Conservation (phyloP, 2,797 vertebrate genomes). For the Pseudocheirus occidentalis region DNA sequence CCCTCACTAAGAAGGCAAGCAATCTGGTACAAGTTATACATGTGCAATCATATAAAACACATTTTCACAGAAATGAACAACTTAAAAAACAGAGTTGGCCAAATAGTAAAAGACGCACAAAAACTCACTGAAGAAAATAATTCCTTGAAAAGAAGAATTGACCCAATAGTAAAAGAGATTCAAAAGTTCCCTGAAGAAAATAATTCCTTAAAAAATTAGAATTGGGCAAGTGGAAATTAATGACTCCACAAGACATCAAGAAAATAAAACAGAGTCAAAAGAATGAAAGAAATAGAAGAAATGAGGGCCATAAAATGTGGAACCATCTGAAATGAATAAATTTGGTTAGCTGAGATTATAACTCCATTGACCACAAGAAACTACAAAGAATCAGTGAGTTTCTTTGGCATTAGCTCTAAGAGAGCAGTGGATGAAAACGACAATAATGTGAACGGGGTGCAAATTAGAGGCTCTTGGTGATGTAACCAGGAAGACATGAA, state of each 20-base stretch:
- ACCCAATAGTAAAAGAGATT: neutral
- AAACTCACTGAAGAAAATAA: neutral
- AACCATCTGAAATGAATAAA: neutral
- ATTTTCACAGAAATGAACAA: neutral
- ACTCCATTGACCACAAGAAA: neutral
- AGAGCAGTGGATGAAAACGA: slow-evolving; percentile 14
- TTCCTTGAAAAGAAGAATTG: neutral
- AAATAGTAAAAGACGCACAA: neutral
- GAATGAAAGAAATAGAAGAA: neutral
- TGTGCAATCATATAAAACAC: too few species aligned
- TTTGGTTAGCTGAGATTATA: neutral
- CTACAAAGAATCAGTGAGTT: slow-evolving; percentile 16
- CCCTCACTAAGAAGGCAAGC: too few species aligned
- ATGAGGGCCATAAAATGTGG: neutral
- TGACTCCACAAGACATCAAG: neutral
- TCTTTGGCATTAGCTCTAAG: neutral
- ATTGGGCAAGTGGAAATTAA: neutral
- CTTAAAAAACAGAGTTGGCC: neutral
- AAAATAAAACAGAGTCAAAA: neutral
- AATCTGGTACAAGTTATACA: too few species aligned
- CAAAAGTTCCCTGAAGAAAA: neutral
- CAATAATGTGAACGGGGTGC: neutral
- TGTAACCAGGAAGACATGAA: neutral
- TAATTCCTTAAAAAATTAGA: neutral
- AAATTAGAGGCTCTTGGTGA: neutral